Evolutionary conservation across 2,888 invertebrate genomes (phyloP).

Genomic region (Hydrotaea cyrtoneurina): DNA sequence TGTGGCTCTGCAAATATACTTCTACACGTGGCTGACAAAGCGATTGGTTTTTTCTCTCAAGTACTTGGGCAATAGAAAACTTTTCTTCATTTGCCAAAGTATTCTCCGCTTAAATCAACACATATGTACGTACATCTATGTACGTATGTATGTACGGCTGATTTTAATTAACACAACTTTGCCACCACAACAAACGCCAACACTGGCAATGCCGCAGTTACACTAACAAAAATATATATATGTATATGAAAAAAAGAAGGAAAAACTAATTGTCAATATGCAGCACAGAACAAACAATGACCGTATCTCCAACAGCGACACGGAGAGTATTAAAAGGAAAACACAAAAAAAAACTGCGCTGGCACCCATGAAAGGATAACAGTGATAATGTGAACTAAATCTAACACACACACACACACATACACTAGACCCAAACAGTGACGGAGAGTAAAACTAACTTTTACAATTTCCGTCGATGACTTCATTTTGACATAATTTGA

Average conservation of each 20-base stretch:
- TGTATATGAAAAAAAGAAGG: constrained; percentile 18
- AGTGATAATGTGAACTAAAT: background rate
- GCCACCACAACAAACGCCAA: constrained; percentile 17
- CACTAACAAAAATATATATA: background rate
- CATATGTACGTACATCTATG: too few species aligned
- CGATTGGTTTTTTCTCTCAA: too few species aligned
- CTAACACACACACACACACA: background rate
- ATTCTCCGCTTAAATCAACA: background rate
- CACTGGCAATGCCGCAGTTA: constrained; percentile 11
- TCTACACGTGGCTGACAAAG: too few species aligned
- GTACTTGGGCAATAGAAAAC: constrained; percentile 1
- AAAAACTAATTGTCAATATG: constrained; percentile 37
- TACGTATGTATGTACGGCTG: constrained; percentile 17
- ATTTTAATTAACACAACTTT: constrained; percentile 56
- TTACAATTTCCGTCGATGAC: constrained; percentile 62
- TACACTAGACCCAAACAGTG: background rate
- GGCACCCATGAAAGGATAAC: background rate
- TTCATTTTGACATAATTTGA: constrained; percentile 57
- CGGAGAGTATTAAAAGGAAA: constrained; percentile 27
- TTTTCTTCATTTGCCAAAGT: background rate
- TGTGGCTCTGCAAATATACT: too few species aligned
- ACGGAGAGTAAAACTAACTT: constrained; percentile 41
- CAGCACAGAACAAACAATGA: constrained; percentile 25
- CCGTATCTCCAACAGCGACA: background rate
- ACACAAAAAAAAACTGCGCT: background rate